A percentile compares a stretch with the other conserved stretches of the same genome.
phyloP scores from a whole-genome alignment of 2,797 vertebrate genomes.

The Rachycentron canadum region DNA sequence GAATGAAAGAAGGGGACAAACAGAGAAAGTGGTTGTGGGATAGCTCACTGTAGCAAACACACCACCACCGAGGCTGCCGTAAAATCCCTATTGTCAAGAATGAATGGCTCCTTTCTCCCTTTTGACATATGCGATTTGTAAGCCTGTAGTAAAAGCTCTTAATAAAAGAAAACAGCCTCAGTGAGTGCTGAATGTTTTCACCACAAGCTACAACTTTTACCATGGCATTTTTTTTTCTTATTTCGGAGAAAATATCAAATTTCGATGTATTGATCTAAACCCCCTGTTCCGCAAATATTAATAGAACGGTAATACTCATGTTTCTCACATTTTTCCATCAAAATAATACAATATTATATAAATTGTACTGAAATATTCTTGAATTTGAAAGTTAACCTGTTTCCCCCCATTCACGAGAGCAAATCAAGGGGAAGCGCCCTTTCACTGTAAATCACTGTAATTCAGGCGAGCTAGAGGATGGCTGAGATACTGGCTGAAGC shows the following conservation, averaged over 20 bases:
- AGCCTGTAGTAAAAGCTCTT: constrained; percentile 53
- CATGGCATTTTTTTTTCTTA: not conserved
- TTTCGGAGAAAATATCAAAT: not conserved
- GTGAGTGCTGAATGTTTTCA: constrained; percentile 13
- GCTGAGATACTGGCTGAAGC: constrained; percentile 28
- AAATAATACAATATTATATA: not conserved
- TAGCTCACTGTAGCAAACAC: constrained; percentile 56
- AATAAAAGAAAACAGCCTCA: constrained; percentile 54
- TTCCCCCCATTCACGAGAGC: not conserved
- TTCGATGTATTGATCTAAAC: not conserved
- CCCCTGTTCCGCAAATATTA: not conserved
- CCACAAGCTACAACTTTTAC: not conserved
- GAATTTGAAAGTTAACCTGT: not conserved
- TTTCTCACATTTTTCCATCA: not conserved
- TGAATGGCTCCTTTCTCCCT: constrained; percentile 75
- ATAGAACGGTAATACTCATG: not conserved
- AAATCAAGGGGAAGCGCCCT: constrained; percentile 20
- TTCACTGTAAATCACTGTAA: constrained; percentile 40
- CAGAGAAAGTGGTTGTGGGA: constrained; percentile 39
- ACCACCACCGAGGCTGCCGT: constrained; percentile 59
- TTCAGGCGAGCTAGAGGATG: constrained; percentile 20
- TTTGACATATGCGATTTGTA: constrained; percentile 76
- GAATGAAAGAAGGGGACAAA: constrained; percentile 49
- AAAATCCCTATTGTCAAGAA: constrained; percentile 78
- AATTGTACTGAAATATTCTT: not conserved